phyloP scores from a whole-genome alignment of 2,888 invertebrate species.

The Melinaea menophilus region DNA sequence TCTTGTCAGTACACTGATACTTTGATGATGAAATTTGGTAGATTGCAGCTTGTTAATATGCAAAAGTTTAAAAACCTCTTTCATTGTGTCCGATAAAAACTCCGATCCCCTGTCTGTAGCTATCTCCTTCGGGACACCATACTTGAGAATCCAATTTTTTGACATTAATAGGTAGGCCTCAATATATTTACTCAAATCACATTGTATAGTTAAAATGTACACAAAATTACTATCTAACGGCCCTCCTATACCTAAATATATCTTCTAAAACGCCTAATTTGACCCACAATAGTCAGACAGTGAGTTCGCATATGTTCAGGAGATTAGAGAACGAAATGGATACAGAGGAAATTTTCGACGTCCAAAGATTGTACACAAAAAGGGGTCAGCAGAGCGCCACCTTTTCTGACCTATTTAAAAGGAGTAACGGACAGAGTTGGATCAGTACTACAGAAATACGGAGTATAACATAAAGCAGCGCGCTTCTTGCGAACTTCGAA shows the following conservation, averaged over 20 bases:
- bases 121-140: constrained; percentile 20
- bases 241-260: constrained; percentile 26
- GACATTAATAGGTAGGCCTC: constrained; percentile 19
- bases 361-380: no score
- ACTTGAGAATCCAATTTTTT: constrained; percentile 26
- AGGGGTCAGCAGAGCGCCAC: no score
- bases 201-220: constrained; percentile 29
- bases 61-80: constrained; percentile 17
- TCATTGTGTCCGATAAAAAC: constrained; percentile 17
- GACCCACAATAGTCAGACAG: no score
- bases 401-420: no score
- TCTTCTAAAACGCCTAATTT: constrained; percentile 11
- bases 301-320: no score
- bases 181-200: constrained; percentile 22
- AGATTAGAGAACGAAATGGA: no score
- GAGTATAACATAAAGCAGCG: no score
- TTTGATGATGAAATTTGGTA: constrained; percentile 23
- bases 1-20: constrained; percentile 4
- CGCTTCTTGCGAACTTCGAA: no score
- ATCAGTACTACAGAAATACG: no score
- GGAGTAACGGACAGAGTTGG: no score
- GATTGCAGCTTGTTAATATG: constrained; percentile 15
- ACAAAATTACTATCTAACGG: constrained; percentile 23
- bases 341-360: no score
- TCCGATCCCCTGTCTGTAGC: constrained; percentile 24